These are phyloP conservation scores for Lacanobia oleracea DNA, from an alignment of 2,888 invertebrate genomes.

Conservation along the genomic window DNA sequence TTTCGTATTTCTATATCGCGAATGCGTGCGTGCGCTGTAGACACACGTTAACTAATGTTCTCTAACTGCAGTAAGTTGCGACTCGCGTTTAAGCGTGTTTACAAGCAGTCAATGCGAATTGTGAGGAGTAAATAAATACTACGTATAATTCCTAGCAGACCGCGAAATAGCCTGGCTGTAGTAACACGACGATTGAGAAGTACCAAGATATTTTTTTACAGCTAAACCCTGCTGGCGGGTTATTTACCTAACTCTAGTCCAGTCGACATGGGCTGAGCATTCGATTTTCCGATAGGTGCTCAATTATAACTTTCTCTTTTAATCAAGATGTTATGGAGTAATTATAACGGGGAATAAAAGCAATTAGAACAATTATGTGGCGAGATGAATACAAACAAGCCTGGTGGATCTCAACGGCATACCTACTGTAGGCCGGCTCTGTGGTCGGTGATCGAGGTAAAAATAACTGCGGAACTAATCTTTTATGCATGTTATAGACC, in stretches of 20 bases:
- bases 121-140: slow-evolving; percentile 12
- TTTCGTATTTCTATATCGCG: slow-evolving; percentile 53
- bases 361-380: slow-evolving; percentile 55
- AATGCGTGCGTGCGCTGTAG: slow-evolving; percentile 58
- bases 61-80: slow-evolving; percentile 32
- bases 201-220: background rate
- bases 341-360: slow-evolving; percentile 62
- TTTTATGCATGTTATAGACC: slow-evolving; percentile 24
- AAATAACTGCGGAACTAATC: slow-evolving; percentile 41
- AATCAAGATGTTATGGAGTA: slow-evolving; percentile 54
- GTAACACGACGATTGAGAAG: background rate
- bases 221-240: background rate
- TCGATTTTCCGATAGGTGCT: slow-evolving; percentile 42
- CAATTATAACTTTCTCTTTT: slow-evolving; percentile 63
- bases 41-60: slow-evolving; percentile 60
- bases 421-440: slow-evolving; percentile 41
- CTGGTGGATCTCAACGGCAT: slow-evolving; percentile 20
- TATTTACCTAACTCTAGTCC: slow-evolving; percentile 8
- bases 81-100: slow-evolving; percentile 53
- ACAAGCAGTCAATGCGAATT: slow-evolving; percentile 48
- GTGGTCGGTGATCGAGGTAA: slow-evolving; percentile 15
- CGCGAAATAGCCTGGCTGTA: background rate
- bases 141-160: background rate
- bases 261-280: slow-evolving; percentile 28
- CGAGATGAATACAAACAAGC: slow-evolving; percentile 48